Evolutionary conservation across 1,140 invertebrate species (phyloP), one percentile per base, ranked within the genome.

Genomic region (Colletes gigas): DNA sequence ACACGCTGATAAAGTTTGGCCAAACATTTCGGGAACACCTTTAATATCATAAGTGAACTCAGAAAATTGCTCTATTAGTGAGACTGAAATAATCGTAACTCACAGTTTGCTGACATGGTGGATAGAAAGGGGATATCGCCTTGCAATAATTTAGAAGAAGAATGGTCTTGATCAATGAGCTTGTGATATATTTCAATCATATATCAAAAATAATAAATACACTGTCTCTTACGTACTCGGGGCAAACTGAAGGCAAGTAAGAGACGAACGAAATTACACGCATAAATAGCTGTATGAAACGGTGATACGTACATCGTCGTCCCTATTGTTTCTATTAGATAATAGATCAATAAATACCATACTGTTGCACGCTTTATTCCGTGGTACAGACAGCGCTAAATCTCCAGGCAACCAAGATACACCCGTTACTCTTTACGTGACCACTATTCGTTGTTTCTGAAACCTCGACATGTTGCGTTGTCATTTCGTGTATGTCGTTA

Each of bases 261-360:
- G 39, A 21, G 50, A 55, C 21, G 52, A 39, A 30, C 21, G 57
- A 81, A 70, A 65, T 67, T 70, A 47, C 47, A 21, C 39, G 21
- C 14, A 19, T 60, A 30, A 47, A 78, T 54, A 52, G 68, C 10
- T 73, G 62, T 57, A 55, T 17, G 62, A 63, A 63, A 57, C 66
- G 41, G 41, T 72, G 54, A 70, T 73, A 65, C 21, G 57, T 30
- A 59, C 19, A 59, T 57, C 6, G 41, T 30, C n/a, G 65, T 12
- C 41, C 76, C 69, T 79, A 86, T 84, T 86, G 80, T 83, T 82
- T 88, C 80, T 86, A 88, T 88, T 88, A 83, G 77, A 88, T 88
- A 88, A 88, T 86, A 81, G 79, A 74, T 84, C 79, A 86, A 83
- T 86, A 86, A 88, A 88, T 59, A 85, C 65, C 59, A 52, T 76